Percentiles rank a stretch among this genome's conserved stretches.
These are phyloP conservation scores for Nannobrachium achirus DNA, from an alignment of 2,113 vertebrate species.

Conservation along the genomic window DNA sequence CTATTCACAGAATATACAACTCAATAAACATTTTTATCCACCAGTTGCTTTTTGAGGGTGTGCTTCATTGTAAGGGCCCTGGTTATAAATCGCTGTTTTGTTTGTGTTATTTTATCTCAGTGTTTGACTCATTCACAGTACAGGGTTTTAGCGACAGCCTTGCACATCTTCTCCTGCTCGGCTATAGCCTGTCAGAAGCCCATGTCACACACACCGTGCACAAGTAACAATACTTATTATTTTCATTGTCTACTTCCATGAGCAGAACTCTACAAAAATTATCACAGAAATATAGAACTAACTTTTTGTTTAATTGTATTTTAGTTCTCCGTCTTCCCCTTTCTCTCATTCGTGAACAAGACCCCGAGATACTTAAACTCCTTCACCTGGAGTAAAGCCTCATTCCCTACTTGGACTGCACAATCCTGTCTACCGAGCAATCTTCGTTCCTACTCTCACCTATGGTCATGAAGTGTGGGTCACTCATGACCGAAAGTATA, in stretches of 20 bases:
- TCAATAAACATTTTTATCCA: slow-evolving; percentile 58
- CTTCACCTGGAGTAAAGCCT: too few species aligned
- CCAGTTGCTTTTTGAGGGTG: slow-evolving; percentile 33
- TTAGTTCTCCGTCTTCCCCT: too few species aligned
- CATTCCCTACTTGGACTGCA: too few species aligned
- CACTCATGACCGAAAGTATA: too few species aligned
- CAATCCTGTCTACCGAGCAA: too few species aligned
- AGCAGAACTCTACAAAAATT: slow-evolving; percentile 42
- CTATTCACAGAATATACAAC: slow-evolving; percentile 77
- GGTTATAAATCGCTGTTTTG: slow-evolving; percentile 36
- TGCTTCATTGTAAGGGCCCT: slow-evolving; percentile 31
- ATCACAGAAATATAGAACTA: slow-evolving; percentile 38
- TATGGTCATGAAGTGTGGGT: too few species aligned
- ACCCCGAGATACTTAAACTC: too few species aligned
- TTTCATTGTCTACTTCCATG: slow-evolving; percentile 31
- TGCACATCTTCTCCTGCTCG: background rate
- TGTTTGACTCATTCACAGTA: slow-evolving; percentile 77
- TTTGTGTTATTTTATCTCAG: slow-evolving; percentile 59
- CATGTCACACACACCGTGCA: slow-evolving; percentile 31
- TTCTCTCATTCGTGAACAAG: too few species aligned
- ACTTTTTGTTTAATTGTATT: too few species aligned
- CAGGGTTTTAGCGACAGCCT: slow-evolving; percentile 37
- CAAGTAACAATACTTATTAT: slow-evolving; percentile 18
- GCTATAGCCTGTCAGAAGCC: slow-evolving; percentile 48
- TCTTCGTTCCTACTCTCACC: too few species aligned